Base-by-base conservation (phyloP, 1,140 invertebrate genomes). In the Macrocentrus cingulum region DNA sequence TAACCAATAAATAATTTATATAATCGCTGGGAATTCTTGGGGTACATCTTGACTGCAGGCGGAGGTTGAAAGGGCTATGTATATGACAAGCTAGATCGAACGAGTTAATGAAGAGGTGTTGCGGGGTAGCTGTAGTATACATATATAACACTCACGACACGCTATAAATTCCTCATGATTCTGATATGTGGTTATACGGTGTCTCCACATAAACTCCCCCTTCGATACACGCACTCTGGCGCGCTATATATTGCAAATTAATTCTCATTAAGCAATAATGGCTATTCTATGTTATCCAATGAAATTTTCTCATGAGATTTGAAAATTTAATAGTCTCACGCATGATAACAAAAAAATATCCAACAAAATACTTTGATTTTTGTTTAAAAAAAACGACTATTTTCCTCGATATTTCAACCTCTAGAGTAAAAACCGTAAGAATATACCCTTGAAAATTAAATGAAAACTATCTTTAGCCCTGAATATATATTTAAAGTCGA, bases 261-360 rank as follows among this genome's bases (percentile, higher is more conserved):
- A 56, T 56, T 18, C 51, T 65, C 58, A 59, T 65, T 61, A 60
- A 61, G 52, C 23, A 49, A 32, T 63, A 65, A 63, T 63, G 55
- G 52, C 56, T 54, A 55, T 52, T 34, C 41, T 34, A 25, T 62
- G 50, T 41, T 48, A 36, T 25, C n/a, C 49, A 50, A 55, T 62
- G 13, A 25, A 53, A 55, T 57, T 54, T 55, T 56, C 55, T 58
- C 51, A 34, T 37, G 42, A 60, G 42, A 56, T 37, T 45, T n/a
- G n/a, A n/a, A n/a, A n/a, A n/a, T n/a, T n/a, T n/a, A n/a, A n/a
- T n/a, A n/a, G n/a, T n/a, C n/a, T n/a, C n/a, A n/a, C n/a, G n/a
- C n/a, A n/a, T n/a, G n/a, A n/a, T n/a, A n/a, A n/a, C n/a, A n/a
- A n/a, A n/a, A n/a, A n/a, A n/a, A n/a, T n/a, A n/a, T n/a, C n/a